A percentile compares a stretch with the other conserved stretches of the same genome.
Evolutionary conservation across 2,113 vertebrate genomes (phyloP).

Genomic region (Cinclus mexicanus): DNA sequence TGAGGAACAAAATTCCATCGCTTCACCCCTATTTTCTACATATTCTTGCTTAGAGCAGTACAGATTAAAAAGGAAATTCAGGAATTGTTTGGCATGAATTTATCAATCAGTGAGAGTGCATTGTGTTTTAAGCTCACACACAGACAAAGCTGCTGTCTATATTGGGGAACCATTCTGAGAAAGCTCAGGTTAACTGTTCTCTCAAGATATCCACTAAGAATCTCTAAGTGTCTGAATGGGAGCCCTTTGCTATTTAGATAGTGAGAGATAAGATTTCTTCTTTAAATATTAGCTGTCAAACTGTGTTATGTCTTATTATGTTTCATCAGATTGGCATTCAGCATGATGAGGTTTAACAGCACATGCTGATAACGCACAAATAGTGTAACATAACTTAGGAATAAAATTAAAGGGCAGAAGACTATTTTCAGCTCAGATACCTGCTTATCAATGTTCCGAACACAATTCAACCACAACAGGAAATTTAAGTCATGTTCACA

Average conservation of each 20-base stretch:
- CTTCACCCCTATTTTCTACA: neutral
- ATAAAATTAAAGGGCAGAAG: conserved; percentile 25
- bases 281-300: conserved; percentile 51
- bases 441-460: conserved; percentile 9
- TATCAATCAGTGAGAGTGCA: neutral
- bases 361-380: conserved; percentile 11
- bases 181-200: conserved; percentile 9
- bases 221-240: conserved; percentile 40
- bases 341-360: conserved; percentile 40
- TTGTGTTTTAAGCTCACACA: neutral
- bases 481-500: conserved; percentile 15
- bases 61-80: neutral
- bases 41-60: neutral
- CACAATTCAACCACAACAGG: conserved; percentile 19
- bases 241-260: conserved; percentile 45
- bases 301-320: conserved; percentile 47
- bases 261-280: conserved; percentile 43
- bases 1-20: neutral
- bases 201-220: conserved; percentile 22
- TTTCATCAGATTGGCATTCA: conserved; percentile 51
- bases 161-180: neutral
- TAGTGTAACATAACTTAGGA: conserved; percentile 27
- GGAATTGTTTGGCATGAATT: neutral
- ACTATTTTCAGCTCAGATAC: conserved; percentile 31
- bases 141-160: neutral